These are phyloP conservation scores for Solenopsis invicta DNA, from an alignment of 1,140 invertebrate genomes.

Conservation along the genomic window DNA sequence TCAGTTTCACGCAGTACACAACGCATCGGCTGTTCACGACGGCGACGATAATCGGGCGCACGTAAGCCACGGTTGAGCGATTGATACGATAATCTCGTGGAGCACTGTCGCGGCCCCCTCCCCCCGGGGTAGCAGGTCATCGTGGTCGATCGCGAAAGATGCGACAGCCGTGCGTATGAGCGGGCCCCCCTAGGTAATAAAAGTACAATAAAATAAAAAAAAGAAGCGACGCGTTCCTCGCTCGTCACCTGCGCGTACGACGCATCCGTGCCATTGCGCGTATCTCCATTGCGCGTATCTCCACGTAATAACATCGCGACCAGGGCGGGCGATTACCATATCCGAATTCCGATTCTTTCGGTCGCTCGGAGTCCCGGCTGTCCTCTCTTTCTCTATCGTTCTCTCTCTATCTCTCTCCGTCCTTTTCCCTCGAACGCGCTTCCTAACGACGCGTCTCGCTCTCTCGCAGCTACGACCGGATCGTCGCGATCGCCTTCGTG, in stretches of 20 bases:
- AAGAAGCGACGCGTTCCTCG: not conserved
- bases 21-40: not conserved
- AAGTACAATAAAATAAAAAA: not conserved
- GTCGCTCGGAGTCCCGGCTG: not conserved
- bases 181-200: not conserved
- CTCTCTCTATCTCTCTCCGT: not conserved
- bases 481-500: not conserved
- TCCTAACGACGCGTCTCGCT: not conserved
- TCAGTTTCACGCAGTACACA: not conserved
- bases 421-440: not conserved
- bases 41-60: conserved; percentile 13
- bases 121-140: not conserved
- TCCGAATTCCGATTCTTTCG: conserved; percentile 13
- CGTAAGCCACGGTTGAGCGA: not conserved
- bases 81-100: not conserved
- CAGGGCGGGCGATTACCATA: conserved; percentile 11
- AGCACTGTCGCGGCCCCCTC: not conserved
- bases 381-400: not conserved
- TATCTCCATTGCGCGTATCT: not conserved
- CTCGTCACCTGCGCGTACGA: too few relatives aligned
- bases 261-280: not conserved
- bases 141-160: conserved; percentile 20
- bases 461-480: not conserved
- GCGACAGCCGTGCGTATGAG: conserved; percentile 28
- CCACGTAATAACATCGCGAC: not conserved